Evolutionary conservation across 2,888 invertebrate genomes (phyloP).

Genomic region (Troides aeacus): DNA sequence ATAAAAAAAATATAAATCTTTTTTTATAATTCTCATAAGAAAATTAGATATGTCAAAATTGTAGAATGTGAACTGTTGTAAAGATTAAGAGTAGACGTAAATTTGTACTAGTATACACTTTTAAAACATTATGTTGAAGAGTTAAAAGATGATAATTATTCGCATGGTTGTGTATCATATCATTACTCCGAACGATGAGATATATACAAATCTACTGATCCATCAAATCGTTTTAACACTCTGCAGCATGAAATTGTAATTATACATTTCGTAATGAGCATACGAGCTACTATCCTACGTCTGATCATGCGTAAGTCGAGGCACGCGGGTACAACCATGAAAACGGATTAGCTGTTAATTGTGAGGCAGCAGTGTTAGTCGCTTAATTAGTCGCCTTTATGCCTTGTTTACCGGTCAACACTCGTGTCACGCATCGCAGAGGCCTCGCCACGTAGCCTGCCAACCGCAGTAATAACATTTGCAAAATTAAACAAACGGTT

Average conservation of each 20-base stretch:
- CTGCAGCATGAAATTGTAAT: constrained; percentile 18
- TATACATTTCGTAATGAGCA: constrained; percentile 11
- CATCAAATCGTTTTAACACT: constrained; percentile 3
- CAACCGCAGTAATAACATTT: constrained; percentile 59
- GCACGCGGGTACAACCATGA: constrained; percentile 35
- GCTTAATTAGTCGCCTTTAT: constrained; percentile 62
- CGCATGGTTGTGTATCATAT: neutral
- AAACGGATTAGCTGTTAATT: constrained; percentile 51
- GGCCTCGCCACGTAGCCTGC: constrained; percentile 27
- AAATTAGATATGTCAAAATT: too few species aligned
- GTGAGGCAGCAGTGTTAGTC: constrained; percentile 43
- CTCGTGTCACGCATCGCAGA: constrained; percentile 34
- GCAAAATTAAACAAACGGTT: constrained; percentile 67
- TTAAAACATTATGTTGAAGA: too few species aligned
- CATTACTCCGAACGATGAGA: neutral
- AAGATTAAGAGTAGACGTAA: too few species aligned
- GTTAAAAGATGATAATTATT: too few species aligned
- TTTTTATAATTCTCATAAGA: too few species aligned
- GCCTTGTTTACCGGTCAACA: constrained; percentile 51
- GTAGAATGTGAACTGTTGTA: too few species aligned
- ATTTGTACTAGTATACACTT: too few species aligned
- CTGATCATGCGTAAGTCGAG: constrained; percentile 16
- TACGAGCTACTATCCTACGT: constrained; percentile 9
- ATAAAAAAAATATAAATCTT: too few species aligned
- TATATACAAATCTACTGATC: neutral